Conservation (phyloP, 2,113 vertebrate genomes). For the Eulemur macaco region DNA sequence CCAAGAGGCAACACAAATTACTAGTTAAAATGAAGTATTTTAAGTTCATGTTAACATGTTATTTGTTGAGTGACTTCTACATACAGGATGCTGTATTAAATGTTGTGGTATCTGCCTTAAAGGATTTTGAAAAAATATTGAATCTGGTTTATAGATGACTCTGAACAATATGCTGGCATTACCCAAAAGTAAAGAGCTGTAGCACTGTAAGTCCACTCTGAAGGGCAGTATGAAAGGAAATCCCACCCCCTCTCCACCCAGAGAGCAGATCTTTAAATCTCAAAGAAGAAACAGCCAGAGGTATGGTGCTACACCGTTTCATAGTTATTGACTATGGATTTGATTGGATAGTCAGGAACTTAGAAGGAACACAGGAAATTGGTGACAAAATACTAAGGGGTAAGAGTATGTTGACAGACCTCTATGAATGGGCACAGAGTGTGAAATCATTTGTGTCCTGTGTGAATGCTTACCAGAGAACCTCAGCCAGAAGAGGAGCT, state of each 20-base stretch:
- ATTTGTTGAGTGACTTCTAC: background rate
- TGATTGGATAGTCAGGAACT: background rate
- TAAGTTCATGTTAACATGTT: background rate
- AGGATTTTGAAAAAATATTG: background rate
- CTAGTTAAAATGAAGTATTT: slow-evolving; percentile 9
- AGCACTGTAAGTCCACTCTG: background rate
- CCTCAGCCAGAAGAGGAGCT: background rate
- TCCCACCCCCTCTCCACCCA: background rate
- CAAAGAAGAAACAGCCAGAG: background rate
- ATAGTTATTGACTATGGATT: background rate
- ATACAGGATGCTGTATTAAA: background rate
- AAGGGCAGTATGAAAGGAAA: background rate
- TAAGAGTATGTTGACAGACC: background rate
- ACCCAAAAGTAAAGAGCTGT: background rate
- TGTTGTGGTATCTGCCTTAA: background rate
- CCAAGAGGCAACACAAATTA: background rate
- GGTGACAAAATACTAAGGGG: background rate
- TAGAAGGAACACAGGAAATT: background rate
- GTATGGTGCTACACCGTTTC: background rate
- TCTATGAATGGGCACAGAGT: background rate
- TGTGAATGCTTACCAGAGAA: background rate
- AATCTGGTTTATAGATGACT: background rate
- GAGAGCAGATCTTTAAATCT: background rate
- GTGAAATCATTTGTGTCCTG: background rate
- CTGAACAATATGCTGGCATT: background rate